Evolutionary conservation across 2,888 invertebrate genomes (phyloP).

Genomic region (Heteropelma amictum): DNA sequence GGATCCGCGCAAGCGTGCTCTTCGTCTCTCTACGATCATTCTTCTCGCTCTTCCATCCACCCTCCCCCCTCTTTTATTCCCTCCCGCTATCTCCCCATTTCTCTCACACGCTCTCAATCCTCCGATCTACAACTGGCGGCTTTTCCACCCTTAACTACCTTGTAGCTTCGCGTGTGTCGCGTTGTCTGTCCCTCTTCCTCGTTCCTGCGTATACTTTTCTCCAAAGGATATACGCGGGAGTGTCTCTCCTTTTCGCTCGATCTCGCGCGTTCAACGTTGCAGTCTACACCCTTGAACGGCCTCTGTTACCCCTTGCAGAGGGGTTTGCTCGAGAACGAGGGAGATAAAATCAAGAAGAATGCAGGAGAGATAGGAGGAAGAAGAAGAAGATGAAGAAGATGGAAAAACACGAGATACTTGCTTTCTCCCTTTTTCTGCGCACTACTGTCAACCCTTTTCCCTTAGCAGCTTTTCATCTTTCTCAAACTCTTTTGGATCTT

Average conservation of each 20-base stretch:
- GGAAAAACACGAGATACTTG: slow-evolving; percentile 38
- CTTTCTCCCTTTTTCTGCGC: slow-evolving; percentile 48
- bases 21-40: slow-evolving; percentile 70
- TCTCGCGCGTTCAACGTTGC: slow-evolving; percentile 32
- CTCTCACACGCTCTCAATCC: slow-evolving; percentile 1
- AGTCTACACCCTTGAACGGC: slow-evolving; percentile 37
- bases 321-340: slow-evolving; percentile 13
- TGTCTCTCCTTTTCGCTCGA: slow-evolving; percentile 46
- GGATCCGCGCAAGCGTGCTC: slow-evolving; percentile 77
- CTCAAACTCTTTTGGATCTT: slow-evolving; percentile 10
- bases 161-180: slow-evolving; percentile 18
- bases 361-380: slow-evolving; percentile 11
- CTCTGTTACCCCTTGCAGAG: background rate
- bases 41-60: slow-evolving; percentile 64
- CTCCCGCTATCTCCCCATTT: slow-evolving; percentile 43
- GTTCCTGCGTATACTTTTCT: slow-evolving; percentile 3
- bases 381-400: slow-evolving; percentile 6
- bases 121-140: slow-evolving; percentile 15
- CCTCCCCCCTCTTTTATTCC: slow-evolving; percentile 31
- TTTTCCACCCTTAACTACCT: slow-evolving; percentile 29
- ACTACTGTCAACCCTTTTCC: slow-evolving; percentile 52
- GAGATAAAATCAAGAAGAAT: background rate
- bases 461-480: slow-evolving; percentile 29
- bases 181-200: slow-evolving; percentile 37
- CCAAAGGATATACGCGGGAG: slow-evolving; percentile 23